Conservation (phyloP, 2,888 invertebrate species). For the Acanthoscelides obtectus region DNA sequence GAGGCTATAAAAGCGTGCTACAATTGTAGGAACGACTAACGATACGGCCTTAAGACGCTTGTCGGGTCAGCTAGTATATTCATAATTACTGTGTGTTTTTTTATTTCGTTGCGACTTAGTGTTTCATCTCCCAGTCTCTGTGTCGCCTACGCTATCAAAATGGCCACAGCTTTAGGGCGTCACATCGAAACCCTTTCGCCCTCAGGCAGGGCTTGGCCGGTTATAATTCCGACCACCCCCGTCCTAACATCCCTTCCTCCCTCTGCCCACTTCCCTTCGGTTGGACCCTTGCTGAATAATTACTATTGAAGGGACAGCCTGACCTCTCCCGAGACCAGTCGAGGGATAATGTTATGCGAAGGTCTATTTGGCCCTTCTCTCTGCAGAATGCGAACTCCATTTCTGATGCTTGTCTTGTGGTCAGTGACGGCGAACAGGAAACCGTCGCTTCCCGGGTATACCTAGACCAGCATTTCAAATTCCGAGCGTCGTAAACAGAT, state of each 20-base stretch:
- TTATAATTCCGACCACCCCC: slow-evolving; percentile 26
- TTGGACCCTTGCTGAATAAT: slow-evolving; percentile 44
- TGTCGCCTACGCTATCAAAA: not conserved
- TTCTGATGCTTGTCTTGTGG: not conserved
- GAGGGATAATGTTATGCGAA: slow-evolving; percentile 35
- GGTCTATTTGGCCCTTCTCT: not conserved
- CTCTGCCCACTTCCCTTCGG: slow-evolving; percentile 14
- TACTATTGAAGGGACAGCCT: slow-evolving; percentile 38
- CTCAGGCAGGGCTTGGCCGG: slow-evolving; percentile 10
- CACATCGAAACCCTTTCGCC: slow-evolving; percentile 29
- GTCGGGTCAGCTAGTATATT: too few species aligned
- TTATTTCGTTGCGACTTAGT: too few species aligned
- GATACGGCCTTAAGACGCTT: too few species aligned
- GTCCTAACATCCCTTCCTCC: slow-evolving; percentile 18
- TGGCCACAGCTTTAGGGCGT: not conserved
- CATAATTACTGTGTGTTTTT: too few species aligned
- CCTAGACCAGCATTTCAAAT: too few species aligned
- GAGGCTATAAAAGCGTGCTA: too few species aligned
- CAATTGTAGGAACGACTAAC: too few species aligned
- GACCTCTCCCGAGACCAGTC: slow-evolving; percentile 43
- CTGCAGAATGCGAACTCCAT: not conserved
- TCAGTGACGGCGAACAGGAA: not conserved
- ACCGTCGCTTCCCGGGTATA: too few species aligned
- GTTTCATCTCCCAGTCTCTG: not conserved
- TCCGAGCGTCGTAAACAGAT: too few species aligned